A percentile compares a stretch with the other conserved stretches of the same genome.
Evolutionary conservation across 2,888 invertebrate species (phyloP).

Genomic region (Aromia moschata): DNA sequence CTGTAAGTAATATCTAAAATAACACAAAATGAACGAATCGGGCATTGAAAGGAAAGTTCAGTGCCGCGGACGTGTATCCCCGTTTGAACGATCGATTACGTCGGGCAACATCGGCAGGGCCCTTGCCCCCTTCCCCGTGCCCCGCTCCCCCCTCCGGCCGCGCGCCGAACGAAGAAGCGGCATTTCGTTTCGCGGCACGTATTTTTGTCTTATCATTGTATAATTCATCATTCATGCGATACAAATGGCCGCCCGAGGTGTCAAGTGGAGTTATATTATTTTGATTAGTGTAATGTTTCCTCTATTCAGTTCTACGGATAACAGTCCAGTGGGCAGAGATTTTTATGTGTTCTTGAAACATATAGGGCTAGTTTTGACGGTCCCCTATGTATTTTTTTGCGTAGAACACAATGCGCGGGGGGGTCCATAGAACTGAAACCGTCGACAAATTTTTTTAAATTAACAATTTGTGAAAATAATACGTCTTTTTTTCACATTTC

Average conservation of each 20-base stretch:
- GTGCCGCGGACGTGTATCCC: constrained; percentile 21
- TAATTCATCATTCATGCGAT: constrained; percentile 59
- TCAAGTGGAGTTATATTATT: constrained; percentile 57
- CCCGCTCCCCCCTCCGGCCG: constrained; percentile 16
- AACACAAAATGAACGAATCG: constrained; percentile 22
- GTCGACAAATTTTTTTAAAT: too few species aligned
- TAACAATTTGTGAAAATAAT: too few species aligned
- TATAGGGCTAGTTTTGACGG: too few species aligned
- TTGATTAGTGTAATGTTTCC: constrained; percentile 55
- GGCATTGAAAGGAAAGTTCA: constrained; percentile 27
- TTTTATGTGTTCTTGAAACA: too few species aligned
- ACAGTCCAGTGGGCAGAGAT: too few species aligned
- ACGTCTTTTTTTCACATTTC: too few species aligned
- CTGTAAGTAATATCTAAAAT: constrained; percentile 22
- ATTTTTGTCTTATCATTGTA: constrained; percentile 57
- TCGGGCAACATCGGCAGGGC: constrained; percentile 26
- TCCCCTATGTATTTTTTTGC: too few species aligned
- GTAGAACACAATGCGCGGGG: too few species aligned
- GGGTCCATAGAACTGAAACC: too few species aligned
- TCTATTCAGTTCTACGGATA: constrained; percentile 55
- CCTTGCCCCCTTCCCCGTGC: too few species aligned
- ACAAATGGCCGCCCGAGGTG: constrained; percentile 55
- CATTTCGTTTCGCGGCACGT: constrained; percentile 56
- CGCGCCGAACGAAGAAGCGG: constrained; percentile 39
- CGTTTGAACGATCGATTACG: constrained; percentile 32